phyloP scores from a whole-genome alignment of 2,888 invertebrate species.

The Ophraella communa region DNA sequence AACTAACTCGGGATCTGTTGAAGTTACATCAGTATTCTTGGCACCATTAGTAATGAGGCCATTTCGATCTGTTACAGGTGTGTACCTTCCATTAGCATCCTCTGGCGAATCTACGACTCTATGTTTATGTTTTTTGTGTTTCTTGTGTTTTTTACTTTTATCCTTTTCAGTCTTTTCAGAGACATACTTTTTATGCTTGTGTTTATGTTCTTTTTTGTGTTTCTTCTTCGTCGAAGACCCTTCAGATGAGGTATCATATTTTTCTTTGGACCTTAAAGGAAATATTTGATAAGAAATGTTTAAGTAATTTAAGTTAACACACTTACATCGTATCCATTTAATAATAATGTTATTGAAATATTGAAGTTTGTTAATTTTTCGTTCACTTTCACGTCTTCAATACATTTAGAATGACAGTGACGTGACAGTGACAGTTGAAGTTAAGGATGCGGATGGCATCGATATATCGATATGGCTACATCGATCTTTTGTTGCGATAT shows the following conservation, averaged over 20 bases:
- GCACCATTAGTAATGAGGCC: conserved; percentile 45
- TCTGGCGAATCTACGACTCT: conserved; percentile 60
- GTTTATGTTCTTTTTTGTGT: conserved; percentile 69
- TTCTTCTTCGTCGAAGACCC: conserved; percentile 64
- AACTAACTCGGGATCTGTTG: conserved; percentile 61
- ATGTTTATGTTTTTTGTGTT: conserved; percentile 68
- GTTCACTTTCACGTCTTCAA: not conserved
- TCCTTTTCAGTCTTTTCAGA: conserved; percentile 64
- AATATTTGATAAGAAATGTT: not conserved
- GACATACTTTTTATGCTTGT: conserved; percentile 63
- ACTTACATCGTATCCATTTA: conserved; percentile 4
- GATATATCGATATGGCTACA: not conserved
- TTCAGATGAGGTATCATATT: conserved; percentile 15
- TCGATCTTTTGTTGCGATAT: no score
- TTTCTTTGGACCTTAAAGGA: conserved; percentile 22
- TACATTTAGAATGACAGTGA: not conserved
- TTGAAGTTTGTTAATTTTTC: not conserved
- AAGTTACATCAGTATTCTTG: conserved; percentile 62
- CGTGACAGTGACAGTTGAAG: no score
- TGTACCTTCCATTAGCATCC: conserved; percentile 53
- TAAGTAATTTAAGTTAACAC: not conserved
- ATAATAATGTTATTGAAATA: not conserved
- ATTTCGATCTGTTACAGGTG: conserved; percentile 42
- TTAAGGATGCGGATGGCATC: no score
- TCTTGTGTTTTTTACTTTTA: conserved; percentile 69